Conservation (phyloP, 2,797 vertebrate species). For the Dryobates pubescens region DNA sequence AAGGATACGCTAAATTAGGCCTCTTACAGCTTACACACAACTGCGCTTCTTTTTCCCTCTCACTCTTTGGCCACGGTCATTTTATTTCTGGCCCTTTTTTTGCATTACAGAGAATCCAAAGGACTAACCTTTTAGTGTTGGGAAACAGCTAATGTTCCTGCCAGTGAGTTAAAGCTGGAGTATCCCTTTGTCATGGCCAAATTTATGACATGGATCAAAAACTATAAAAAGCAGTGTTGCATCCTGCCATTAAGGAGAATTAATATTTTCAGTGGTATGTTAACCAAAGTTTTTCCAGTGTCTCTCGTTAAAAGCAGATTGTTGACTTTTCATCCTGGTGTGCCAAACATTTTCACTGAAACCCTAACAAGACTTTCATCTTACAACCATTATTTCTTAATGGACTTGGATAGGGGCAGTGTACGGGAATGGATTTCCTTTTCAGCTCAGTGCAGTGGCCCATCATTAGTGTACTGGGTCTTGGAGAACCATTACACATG, state of each 20-base stretch:
- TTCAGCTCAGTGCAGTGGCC: constrained; percentile 67
- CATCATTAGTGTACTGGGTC: constrained; percentile 74
- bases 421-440: constrained; percentile 76
- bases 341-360: constrained; percentile 84
- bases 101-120: constrained; percentile 59
- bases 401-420: constrained; percentile 78
- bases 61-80: background rate
- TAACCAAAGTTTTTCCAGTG: constrained; percentile 80
- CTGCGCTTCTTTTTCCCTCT: background rate
- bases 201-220: constrained; percentile 83
- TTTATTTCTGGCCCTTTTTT: constrained; percentile 56
- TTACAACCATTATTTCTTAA: constrained; percentile 83
- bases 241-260: constrained; percentile 83
- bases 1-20: constrained; percentile 21
- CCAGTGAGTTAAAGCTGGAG: constrained; percentile 76
- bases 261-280: constrained; percentile 81
- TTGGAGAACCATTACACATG: constrained; percentile 77
- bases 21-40: background rate
- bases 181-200: constrained; percentile 79
- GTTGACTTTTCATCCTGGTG: constrained; percentile 80
- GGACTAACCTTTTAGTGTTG: constrained; percentile 66
- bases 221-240: constrained; percentile 81
- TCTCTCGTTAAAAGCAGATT: constrained; percentile 82
- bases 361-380: constrained; percentile 80
- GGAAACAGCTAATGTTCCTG: constrained; percentile 74